A percentile compares a stretch with the other conserved stretches of the same genome.
These are phyloP conservation scores for Orcinus orca DNA, from an alignment of 2,113 vertebrate genomes.

Conservation along the genomic window DNA sequence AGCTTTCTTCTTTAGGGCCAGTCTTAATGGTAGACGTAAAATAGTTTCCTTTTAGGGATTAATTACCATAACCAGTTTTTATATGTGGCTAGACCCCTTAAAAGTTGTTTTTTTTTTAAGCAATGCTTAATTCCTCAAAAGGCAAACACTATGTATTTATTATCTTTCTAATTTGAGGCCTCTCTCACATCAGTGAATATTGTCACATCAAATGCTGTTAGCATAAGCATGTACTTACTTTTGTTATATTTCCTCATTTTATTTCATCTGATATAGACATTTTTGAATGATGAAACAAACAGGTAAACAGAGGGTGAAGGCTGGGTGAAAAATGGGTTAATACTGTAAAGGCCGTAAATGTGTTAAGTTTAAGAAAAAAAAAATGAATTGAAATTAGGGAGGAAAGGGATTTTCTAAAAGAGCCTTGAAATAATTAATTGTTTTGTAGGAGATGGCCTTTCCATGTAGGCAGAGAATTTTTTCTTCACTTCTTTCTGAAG, in stretches of 20 bases:
- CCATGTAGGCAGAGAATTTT: slow-evolving; percentile 79
- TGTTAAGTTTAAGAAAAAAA: slow-evolving; percentile 71
- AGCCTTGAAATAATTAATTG: slow-evolving; percentile 83
- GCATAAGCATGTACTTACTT: background rate
- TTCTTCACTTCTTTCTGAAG: slow-evolving; percentile 82
- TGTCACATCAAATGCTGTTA: slow-evolving; percentile 21
- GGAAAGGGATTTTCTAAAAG: slow-evolving; percentile 80
- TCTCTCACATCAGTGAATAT: background rate
- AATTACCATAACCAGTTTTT: background rate
- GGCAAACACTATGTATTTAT: background rate
- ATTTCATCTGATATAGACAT: background rate
- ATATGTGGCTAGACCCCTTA: background rate
- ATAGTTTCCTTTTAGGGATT: slow-evolving; percentile 23
- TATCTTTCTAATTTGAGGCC: background rate
- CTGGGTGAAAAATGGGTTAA: slow-evolving; percentile 63
- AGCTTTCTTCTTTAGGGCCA: background rate
- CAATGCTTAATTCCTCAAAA: background rate
- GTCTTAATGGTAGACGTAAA: background rate
- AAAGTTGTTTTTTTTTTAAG: background rate
- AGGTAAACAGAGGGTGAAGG: background rate
- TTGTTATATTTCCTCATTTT: slow-evolving; percentile 4
- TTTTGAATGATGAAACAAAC: background rate
- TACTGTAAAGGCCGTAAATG: slow-evolving; percentile 64
- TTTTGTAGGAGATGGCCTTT: slow-evolving; percentile 82
- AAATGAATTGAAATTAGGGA: slow-evolving; percentile 77